Conservation (phyloP, 2,797 vertebrate species). For the Tympanoctomys barrerae region DNA sequence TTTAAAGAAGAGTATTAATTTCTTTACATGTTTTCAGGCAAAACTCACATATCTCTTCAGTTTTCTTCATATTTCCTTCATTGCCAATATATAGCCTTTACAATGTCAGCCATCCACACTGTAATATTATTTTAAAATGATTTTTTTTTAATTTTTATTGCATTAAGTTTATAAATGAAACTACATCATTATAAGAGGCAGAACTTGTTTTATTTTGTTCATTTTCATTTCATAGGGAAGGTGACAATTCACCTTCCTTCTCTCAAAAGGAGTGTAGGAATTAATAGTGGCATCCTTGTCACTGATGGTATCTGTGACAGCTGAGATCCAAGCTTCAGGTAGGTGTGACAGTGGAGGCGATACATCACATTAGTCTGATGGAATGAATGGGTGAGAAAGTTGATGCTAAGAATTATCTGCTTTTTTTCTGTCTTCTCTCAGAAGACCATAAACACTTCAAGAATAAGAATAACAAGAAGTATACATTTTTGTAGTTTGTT, state of each 20-base stretch:
- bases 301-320: not conserved
- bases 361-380: not conserved
- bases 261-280: not conserved
- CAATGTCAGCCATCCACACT: not conserved
- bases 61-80: not conserved
- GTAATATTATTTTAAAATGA: not conserved
- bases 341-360: not conserved
- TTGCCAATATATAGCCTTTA: not conserved
- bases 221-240: not conserved
- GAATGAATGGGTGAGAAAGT: not conserved
- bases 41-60: not conserved
- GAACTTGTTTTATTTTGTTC: not conserved
- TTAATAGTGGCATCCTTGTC: not conserved
- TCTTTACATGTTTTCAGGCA: not conserved
- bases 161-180: not conserved
- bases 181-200: not conserved
- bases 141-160: not conserved
- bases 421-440: conserved; percentile 19
- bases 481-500: not conserved
- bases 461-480: not conserved
- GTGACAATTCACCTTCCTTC: not conserved
- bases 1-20: not conserved
- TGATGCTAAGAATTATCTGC: conserved; percentile 1
- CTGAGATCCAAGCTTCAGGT: not conserved
- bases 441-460: not conserved